Percentiles rank a stretch among this genome's conserved stretches.
These are phyloP conservation scores for Rhinella marina DNA, from an alignment of 2,797 vertebrate species.

Conservation along the genomic window DNA sequence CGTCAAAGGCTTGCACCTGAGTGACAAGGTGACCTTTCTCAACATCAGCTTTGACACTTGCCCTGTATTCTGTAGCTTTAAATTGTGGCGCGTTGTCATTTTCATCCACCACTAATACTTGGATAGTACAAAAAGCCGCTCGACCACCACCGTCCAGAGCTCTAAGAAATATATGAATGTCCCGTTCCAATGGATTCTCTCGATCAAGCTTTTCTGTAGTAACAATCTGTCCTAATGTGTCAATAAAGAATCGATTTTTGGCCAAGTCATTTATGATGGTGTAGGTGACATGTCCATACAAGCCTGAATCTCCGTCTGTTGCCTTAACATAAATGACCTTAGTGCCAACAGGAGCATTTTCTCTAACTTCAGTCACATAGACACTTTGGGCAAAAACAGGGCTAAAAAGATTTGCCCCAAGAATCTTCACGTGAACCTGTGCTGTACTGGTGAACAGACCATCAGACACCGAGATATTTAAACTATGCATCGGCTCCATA, in stretches of 20 bases:
- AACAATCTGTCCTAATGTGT: slow-evolving; percentile 85
- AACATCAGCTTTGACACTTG: slow-evolving; percentile 90
- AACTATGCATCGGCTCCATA: slow-evolving; percentile 87
- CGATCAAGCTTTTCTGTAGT: slow-evolving; percentile 90
- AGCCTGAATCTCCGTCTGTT: slow-evolving; percentile 88
- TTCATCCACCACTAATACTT: slow-evolving; percentile 88
- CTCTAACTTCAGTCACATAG: slow-evolving; percentile 90
- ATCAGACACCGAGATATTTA: slow-evolving; percentile 96
- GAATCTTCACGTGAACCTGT: slow-evolving; percentile 89
- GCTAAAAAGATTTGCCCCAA: slow-evolving; percentile 88
- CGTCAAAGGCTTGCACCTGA: slow-evolving; percentile 91
- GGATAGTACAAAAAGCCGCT: slow-evolving; percentile 84
- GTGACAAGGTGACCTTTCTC: slow-evolving; percentile 88
- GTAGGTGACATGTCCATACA: slow-evolving; percentile 85
- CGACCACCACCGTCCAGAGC: slow-evolving; percentile 90
- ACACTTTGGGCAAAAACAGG: slow-evolving; percentile 87
- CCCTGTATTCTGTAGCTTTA: slow-evolving; percentile 84
- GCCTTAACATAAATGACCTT: slow-evolving; percentile 89
- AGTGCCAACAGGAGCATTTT: slow-evolving; percentile 86
- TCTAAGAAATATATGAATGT: slow-evolving; percentile 83
- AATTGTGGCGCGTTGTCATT: slow-evolving; percentile 93
- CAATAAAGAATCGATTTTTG: slow-evolving; percentile 88
- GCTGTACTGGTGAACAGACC: slow-evolving; percentile 95
- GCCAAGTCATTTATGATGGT: slow-evolving; percentile 89
- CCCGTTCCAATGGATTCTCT: slow-evolving; percentile 82